A percentile compares a stretch with the other conserved stretches of the same genome.
phyloP scores from a whole-genome alignment of 2,888 invertebrate genomes.

The Alviniconcha strummeri region DNA sequence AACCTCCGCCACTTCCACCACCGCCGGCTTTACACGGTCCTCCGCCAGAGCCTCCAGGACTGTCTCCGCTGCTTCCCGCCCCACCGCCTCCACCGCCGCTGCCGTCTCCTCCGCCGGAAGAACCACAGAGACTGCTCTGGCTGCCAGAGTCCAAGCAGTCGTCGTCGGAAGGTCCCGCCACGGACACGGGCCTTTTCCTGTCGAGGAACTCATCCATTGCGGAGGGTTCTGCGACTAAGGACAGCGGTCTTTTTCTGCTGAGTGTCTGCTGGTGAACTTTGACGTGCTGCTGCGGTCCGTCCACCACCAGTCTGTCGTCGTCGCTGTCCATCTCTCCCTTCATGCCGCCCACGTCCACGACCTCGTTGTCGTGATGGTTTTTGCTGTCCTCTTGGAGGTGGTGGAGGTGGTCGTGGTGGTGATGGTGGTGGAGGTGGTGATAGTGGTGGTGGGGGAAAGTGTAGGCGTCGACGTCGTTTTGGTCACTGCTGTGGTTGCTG shows the following conservation, averaged over 20 bases:
- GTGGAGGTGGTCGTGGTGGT: background rate
- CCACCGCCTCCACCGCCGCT: background rate
- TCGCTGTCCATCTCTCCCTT: slow-evolving; percentile 26
- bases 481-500: slow-evolving; percentile 31
- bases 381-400: background rate
- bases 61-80: background rate
- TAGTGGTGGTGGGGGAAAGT: slow-evolving; percentile 18
- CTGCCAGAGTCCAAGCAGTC: slow-evolving; percentile 4
- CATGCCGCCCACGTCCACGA: slow-evolving; percentile 3
- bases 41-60: background rate
- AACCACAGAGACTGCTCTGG: slow-evolving; percentile 22
- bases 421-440: slow-evolving; percentile 4
- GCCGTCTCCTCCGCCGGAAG: background rate
- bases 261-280: background rate
- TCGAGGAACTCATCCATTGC: background rate
- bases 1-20: background rate
- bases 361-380: background rate
- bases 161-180: background rate
- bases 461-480: slow-evolving; percentile 10
- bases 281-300: background rate
- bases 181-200: background rate
- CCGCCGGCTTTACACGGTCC: background rate
- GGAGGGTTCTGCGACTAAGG: background rate
- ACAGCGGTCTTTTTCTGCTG: background rate
- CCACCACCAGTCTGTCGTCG: slow-evolving; percentile 22